Conservation (phyloP, 2,113 vertebrate genomes). For the Ailurus styani region DNA sequence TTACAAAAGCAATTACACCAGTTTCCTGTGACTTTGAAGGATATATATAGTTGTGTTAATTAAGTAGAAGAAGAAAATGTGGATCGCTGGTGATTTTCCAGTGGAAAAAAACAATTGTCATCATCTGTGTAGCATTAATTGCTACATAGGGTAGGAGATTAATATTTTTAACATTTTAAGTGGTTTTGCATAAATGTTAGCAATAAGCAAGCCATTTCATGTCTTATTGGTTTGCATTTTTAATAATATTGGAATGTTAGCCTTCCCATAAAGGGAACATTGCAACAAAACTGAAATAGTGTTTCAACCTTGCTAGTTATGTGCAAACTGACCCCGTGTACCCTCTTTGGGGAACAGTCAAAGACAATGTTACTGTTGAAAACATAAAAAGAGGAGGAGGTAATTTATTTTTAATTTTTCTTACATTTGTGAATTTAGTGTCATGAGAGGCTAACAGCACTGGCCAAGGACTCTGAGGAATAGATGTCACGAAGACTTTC, state of each 20-base stretch:
- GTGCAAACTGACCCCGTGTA: constrained; percentile 65
- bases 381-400: constrained; percentile 52
- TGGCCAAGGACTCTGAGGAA: constrained; percentile 40
- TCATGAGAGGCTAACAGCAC: not conserved
- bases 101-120: constrained; percentile 65
- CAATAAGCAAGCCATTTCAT: constrained; percentile 77
- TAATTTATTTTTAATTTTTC: constrained; percentile 73
- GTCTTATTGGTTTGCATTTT: constrained; percentile 79
- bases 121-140: constrained; percentile 72
- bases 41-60: constrained; percentile 74
- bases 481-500: not conserved
- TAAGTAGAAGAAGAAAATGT: constrained; percentile 75
- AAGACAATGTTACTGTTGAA: constrained; percentile 58
- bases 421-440: constrained; percentile 72
- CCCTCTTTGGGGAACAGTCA: constrained; percentile 59
- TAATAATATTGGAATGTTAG: constrained; percentile 76
- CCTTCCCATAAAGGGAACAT: constrained; percentile 76
- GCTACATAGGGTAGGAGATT: constrained; percentile 75
- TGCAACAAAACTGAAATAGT: constrained; percentile 81
- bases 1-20: constrained; percentile 79
- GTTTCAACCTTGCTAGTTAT: constrained; percentile 70
- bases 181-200: constrained; percentile 77
- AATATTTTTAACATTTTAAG: constrained; percentile 77
- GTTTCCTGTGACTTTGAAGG: constrained; percentile 75
- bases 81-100: constrained; percentile 73